Evolutionary conservation across 2,888 invertebrate genomes (phyloP), one percentile per base, ranked within the genome.

Genomic region (Pollenia amentaria): DNA sequence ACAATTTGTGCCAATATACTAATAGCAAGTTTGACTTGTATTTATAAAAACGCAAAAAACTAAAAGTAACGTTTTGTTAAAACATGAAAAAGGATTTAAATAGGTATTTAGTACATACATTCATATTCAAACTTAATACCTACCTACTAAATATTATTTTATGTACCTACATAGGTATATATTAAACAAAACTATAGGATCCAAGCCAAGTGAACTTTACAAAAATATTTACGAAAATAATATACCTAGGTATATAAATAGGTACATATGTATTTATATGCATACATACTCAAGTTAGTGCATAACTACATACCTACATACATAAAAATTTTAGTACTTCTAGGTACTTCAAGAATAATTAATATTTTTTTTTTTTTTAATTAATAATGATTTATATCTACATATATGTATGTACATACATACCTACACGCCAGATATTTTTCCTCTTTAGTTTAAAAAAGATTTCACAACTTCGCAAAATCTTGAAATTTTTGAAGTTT

Each of bases 1-100:
- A n/a, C n/a, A n/a, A n/a, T n/a, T n/a, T n/a, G n/a, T n/a, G n/a
- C n/a, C n/a, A n/a, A n/a, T n/a, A n/a, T 67, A 67, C 48, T 29
- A 29, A 62, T 40, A 38, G 29, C 60, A 60, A 11, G 8, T 57
- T 48, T 14, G 18, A 11, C 48, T 46, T 48, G 46, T 38, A 16
- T 48, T 16, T 75, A 75, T 48, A 75, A 48, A 75, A 75, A 75
- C 60, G 60, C 60, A 75, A 75, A 62, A n/a, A 38, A 48, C 48
- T 9, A 75, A 75, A 75, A 75, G 46, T 72, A 44, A 44, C n/a
- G n/a, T 73, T 73, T 57, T 60, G 60, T 40, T 44, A 14, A 75
- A 75, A 75, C 60, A n/a, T 75, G 60, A 75, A 48, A 48, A 75
- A 62, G 60, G 48, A 40, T 48, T 38, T 48, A 40, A 1, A 48